Base-by-base conservation (phyloP, 2,888 invertebrate genomes). In the Drosophila affinis region DNA sequence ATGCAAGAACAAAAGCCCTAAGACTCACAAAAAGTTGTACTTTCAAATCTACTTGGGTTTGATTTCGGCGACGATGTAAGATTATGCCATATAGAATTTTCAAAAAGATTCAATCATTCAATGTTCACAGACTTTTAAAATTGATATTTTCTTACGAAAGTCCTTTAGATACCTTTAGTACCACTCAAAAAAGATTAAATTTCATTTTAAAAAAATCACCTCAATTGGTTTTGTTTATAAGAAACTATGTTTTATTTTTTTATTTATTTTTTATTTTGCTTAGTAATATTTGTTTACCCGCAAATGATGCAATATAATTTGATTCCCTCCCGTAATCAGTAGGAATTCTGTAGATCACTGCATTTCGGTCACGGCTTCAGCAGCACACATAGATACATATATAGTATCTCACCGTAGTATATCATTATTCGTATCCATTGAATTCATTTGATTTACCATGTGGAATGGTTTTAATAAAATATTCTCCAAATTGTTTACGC, bases 401-500 rank as follows among this genome's bases (percentile, higher is more conserved):
- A 24, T 5, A 24, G 24, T 24, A 60, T 58, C 49, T 59, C 53
- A 47, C 39, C 39, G 24, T 56, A 65, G 24, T 56, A 65, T 49
- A 49, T 63, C 14, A 39, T 39, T n/a, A 39, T 7, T 39, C 14
- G 65, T 64, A n/a, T 14, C 24, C 63, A 64, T 64, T 69, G 32
- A 69, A 45, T 32, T 44, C 62, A 47, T 63, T 18, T n/a, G 44
- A 49, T 29, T 18, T 21, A 21, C 55, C 53, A 58, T 47, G 65
- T 47, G 53, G 53, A 76, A 71, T 67, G 56, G 60, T 77, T 74
- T 85, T 82, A 75, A 75, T 83, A 60, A 72, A 71, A 68, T 64
- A 59, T 78, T 61, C 81, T 79, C 87, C 67, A 73, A 62, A 79
- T 82, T 72, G 63, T 65, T 75, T 85, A 68, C 75, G 83, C 77